Evolutionary conservation across 2,797 vertebrate species (phyloP).

Genomic region (Esox masquinongy): DNA sequence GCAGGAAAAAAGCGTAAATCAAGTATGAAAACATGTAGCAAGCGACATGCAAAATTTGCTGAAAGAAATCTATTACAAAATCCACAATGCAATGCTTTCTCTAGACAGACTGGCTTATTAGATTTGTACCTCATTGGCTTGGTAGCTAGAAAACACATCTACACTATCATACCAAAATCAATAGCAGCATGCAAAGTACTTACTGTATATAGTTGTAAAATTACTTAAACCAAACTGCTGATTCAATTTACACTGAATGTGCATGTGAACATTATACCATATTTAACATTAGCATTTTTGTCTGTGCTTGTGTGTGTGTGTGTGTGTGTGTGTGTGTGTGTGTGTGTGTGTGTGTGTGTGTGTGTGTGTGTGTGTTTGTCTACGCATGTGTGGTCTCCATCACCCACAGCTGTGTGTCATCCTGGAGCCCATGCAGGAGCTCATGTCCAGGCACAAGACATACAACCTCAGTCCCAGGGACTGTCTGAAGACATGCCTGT

Average conservation of each 20-base stretch:
- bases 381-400: constrained; percentile 1
- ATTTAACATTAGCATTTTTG: constrained; percentile 5
- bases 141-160: too few relatives aligned
- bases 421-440: constrained; percentile 99
- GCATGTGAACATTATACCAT: background rate
- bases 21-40: too few relatives aligned
- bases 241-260: background rate
- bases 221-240: too few relatives aligned
- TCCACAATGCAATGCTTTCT: too few relatives aligned
- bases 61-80: too few relatives aligned
- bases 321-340: constrained; percentile 9
- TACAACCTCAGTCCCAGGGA: constrained; percentile 99
- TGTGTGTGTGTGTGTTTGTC: constrained; percentile 15
- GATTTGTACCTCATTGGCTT: too few relatives aligned
- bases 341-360: constrained; percentile 1
- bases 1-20: too few relatives aligned
- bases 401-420: constrained; percentile 94
- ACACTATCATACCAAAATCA: too few relatives aligned
- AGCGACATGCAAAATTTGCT: too few relatives aligned
- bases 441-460: constrained; percentile 99
- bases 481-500: constrained; percentile 98
- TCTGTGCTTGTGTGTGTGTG: constrained; percentile 14
- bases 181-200: too few relatives aligned
- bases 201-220: too few relatives aligned
- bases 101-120: too few relatives aligned